phyloP scores from a whole-genome alignment of 2,888 invertebrate genomes.

The Acanthococcus lagerstroemiae region DNA sequence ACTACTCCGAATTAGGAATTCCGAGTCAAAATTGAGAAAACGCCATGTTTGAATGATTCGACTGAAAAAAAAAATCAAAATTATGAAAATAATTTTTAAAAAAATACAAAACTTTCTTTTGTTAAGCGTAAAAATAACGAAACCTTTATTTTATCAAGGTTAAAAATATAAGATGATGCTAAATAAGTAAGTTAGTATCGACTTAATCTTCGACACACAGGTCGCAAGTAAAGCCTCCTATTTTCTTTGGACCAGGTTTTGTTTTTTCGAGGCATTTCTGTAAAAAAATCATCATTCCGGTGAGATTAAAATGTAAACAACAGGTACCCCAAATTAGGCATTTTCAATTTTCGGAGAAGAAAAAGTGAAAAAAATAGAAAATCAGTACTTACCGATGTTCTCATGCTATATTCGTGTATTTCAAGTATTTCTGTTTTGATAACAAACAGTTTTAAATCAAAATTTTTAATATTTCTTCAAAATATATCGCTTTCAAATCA shows the following conservation, averaged over 20 bases:
- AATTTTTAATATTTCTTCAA: background rate
- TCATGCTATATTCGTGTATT: background rate
- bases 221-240: background rate
- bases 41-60: no score
- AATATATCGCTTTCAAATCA: background rate
- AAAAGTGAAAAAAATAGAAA: background rate
- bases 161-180: no score
- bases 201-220: background rate
- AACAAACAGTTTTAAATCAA: background rate
- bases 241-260: background rate
- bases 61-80: no score
- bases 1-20: no score
- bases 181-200: no score
- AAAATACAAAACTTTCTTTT: no score
- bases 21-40: no score
- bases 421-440: background rate
- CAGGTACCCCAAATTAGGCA: background rate
- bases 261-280: background rate
- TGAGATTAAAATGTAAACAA: background rate
- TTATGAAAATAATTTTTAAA: no score
- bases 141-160: no score
- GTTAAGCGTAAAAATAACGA: no score
- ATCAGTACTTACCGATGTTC: background rate
- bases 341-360: background rate
- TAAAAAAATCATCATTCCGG: background rate